A percentile compares a stretch with the other conserved stretches of the same genome.
These are phyloP conservation scores for Nixonia krombeini DNA, from an alignment of 1,140 invertebrate species.

Conservation along the genomic window DNA sequence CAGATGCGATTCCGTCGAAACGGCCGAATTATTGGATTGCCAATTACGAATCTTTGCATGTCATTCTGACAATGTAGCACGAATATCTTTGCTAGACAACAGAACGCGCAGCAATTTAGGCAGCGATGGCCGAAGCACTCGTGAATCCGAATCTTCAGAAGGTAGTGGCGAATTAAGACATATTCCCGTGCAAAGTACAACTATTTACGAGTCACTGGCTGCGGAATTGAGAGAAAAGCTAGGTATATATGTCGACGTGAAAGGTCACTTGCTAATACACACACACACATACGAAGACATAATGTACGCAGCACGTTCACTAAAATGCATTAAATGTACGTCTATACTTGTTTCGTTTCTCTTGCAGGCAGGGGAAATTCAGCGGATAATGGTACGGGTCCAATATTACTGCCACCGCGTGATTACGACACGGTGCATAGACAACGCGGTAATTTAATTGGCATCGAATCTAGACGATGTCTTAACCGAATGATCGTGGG, in stretches of 20 bases:
- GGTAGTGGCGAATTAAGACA: conserved; percentile 77
- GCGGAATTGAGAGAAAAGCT: conserved; percentile 92
- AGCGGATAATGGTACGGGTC: conserved; percentile 74
- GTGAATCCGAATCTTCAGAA: conserved; percentile 81
- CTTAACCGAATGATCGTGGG: conserved; percentile 82
- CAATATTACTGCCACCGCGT: conserved; percentile 89
- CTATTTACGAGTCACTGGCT: conserved; percentile 90
- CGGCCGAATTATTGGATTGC: conserved; percentile 85
- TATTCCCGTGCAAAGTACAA: conserved; percentile 75
- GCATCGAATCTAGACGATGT: conserved; percentile 83
- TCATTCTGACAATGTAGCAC: conserved; percentile 88
- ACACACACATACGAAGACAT: too few species aligned
- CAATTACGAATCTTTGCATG: conserved; percentile 88
- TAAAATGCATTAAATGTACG: too few species aligned
- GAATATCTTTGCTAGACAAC: conserved; percentile 77
- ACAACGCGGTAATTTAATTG: conserved; percentile 86
- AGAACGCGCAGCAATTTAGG: conserved; percentile 79
- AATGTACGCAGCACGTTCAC: too few species aligned
- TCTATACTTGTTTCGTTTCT: too few species aligned
- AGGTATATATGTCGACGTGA: too few species aligned
- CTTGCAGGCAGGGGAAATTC: too few species aligned
- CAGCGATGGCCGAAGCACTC: conserved; percentile 80
- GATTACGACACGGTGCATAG: conserved; percentile 94
- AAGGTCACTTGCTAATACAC: too few species aligned
- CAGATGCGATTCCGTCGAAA: conserved; percentile 92